A percentile compares a stretch with the other conserved stretches of the same genome.
These are phyloP conservation scores for Euproctis similis DNA, from an alignment of 2,888 invertebrate genomes.

Conservation along the genomic window DNA sequence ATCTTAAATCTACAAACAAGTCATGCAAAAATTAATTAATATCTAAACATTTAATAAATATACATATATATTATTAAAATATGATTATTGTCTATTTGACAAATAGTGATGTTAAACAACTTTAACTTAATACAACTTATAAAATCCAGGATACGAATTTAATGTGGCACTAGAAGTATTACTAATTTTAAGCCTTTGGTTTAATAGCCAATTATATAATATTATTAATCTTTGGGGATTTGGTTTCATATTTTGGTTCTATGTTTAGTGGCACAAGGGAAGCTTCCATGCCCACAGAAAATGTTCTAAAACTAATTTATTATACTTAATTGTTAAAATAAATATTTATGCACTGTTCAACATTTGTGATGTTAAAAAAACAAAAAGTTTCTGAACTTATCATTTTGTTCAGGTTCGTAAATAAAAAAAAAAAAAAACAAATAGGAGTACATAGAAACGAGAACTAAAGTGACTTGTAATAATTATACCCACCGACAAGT, in stretches of 20 bases:
- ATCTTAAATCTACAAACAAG: constrained; percentile 62
- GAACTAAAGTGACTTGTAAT: constrained; percentile 14
- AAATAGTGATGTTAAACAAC: constrained; percentile 42
- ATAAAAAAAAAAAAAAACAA: constrained; percentile 27
- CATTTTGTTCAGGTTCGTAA: constrained; percentile 49
- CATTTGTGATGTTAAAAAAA: constrained; percentile 40
- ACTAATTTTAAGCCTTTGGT: constrained; percentile 56
- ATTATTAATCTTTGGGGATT: constrained; percentile 38
- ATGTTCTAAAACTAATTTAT: constrained; percentile 19
- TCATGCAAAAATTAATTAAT: constrained; percentile 65
- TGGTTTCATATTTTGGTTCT: constrained; percentile 26
- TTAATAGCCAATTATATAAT: constrained; percentile 53
- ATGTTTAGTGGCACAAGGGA: constrained; percentile 17
- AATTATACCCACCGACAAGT: constrained; percentile 11
- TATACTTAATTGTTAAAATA: constrained; percentile 22
- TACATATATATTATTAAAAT: too few species aligned
- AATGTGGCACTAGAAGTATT: constrained; percentile 57
- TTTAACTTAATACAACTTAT: constrained; percentile 43
- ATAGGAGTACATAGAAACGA: constrained; percentile 42
- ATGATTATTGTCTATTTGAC: constrained; percentile 31
- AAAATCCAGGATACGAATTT: constrained; percentile 54
- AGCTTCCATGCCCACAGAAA: constrained; percentile 12
- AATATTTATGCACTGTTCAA: constrained; percentile 29
- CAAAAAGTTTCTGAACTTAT: constrained; percentile 20
- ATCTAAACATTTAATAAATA: constrained; percentile 62